Evolutionary conservation across 2,888 invertebrate species (phyloP).

Genomic region (Lasius platythorax): DNA sequence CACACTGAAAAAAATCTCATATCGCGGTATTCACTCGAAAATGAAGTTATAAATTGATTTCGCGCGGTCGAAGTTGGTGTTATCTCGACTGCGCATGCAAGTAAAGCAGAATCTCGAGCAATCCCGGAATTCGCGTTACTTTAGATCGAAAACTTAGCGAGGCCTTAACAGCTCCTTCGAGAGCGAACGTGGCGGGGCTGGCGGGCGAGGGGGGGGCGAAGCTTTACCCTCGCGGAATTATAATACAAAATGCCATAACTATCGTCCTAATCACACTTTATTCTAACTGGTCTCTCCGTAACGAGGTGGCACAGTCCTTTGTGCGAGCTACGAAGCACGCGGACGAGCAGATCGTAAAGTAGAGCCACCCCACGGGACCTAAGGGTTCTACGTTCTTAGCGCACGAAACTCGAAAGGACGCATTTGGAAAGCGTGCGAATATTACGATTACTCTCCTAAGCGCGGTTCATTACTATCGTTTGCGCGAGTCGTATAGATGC

Average conservation of each 20-base stretch:
- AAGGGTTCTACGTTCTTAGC: constrained; percentile 78
- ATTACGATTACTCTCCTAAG: constrained; percentile 78
- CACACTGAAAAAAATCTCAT: neutral
- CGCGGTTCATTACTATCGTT: constrained; percentile 76
- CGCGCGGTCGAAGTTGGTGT: constrained; percentile 6
- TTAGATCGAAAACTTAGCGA: constrained; percentile 78
- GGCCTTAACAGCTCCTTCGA: constrained; percentile 81
- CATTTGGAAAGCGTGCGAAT: constrained; percentile 75
- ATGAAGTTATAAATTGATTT: constrained; percentile 41
- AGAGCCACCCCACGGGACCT: constrained; percentile 82
- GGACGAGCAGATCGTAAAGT: constrained; percentile 82
- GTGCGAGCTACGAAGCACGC: constrained; percentile 78
- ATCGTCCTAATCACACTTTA: constrained; percentile 85
- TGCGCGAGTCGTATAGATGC: constrained; percentile 65
- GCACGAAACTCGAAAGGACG: constrained; percentile 77
- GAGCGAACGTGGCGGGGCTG: constrained; percentile 66
- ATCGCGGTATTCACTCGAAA: constrained; percentile 59
- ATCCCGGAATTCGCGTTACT: constrained; percentile 53
- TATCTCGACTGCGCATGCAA: constrained; percentile 51
- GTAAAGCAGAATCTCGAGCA: constrained; percentile 47
- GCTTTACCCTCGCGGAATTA: constrained; percentile 80
- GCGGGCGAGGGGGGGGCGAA: constrained; percentile 49
- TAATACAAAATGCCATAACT: constrained; percentile 85
- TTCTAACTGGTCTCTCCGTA: constrained; percentile 83
- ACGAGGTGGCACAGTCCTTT: constrained; percentile 81